Evolutionary conservation across 2,888 invertebrate genomes (phyloP), one percentile per base, ranked within the genome.

Genomic region (Machimus atricapillus): DNA sequence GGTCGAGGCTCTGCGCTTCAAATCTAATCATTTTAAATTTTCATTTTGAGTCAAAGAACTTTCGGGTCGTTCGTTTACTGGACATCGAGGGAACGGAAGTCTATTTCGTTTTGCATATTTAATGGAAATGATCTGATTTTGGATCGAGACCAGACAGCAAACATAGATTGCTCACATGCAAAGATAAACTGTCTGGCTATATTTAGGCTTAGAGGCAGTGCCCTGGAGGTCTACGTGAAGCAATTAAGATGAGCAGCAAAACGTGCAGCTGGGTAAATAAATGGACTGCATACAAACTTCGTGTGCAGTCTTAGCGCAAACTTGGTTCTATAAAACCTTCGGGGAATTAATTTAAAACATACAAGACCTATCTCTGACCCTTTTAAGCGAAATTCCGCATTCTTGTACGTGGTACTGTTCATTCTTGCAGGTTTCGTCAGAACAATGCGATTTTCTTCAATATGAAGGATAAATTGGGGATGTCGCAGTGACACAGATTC

Each of bases 121-220:
- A 23, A 27, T 23, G 19, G 66, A 27, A 58, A 66, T 66, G 66
- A 66, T 66, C 27, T 66, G 19, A 23, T 27, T 27, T 66, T 23
- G 66, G 19, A 19, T 27, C 19, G 66, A 76, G 78, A 43, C 78
- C 40, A 78, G 78, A 78, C 78, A 37, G 78, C 78, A 78, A 40
- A 40, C n/a, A 76, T 23, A 40, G 40, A 40, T 43, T 43, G 31
- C 23, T 46, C 79, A 27, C 79, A 79, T 79, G 79, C 79, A 79
- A 79, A 79, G 79, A 52, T 79, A 79, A 79, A 79, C 79, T 27
- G 52, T 34, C 52, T 52, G 23, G 23, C 79, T 79, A 79, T 56
- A 79, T 46, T 79, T 79, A 79, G 37, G 43, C n/a, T 23, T 8
- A 46, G 43, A 23, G 19, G 52, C 52, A 46, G 43, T 52, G 52